phyloP scores from a whole-genome alignment of 2,113 vertebrate species.

The Gambusia holbrooki region DNA sequence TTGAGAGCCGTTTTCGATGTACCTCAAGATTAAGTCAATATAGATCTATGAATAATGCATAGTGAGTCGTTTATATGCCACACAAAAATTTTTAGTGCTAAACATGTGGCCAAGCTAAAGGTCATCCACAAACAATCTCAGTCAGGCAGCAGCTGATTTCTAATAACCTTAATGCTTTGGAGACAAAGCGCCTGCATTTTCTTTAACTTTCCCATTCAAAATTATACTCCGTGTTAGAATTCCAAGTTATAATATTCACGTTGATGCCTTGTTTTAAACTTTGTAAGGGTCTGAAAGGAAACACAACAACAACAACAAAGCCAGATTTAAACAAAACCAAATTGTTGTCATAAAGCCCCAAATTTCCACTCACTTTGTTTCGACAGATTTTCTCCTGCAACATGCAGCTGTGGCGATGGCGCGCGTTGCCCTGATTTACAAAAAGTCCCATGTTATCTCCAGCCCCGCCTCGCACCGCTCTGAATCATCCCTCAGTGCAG shows the following conservation, averaged over 20 bases:
- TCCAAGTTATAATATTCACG: background rate
- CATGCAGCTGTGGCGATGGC: background rate
- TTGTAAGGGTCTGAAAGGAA: background rate
- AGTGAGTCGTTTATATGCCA: too few relatives aligned
- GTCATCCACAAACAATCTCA: too few relatives aligned
- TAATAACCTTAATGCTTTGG: background rate
- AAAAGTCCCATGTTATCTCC: slow-evolving; percentile 38
- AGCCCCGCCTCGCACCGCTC: slow-evolving; percentile 3
- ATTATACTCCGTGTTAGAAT: background rate
- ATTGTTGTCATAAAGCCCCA: background rate
- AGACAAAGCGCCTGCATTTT: background rate
- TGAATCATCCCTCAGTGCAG: slow-evolving; percentile 30
- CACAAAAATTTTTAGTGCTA: too few relatives aligned
- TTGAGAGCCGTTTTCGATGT: too few relatives aligned
- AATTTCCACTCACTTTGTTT: background rate
- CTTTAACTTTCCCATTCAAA: background rate
- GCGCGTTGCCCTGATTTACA: slow-evolving; percentile 44
- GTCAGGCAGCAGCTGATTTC: too few relatives aligned
- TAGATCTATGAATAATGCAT: too few relatives aligned
- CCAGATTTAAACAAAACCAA: background rate
- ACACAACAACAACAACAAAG: background rate
- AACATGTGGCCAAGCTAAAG: too few relatives aligned
- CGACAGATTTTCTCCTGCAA: slow-evolving; percentile 4
- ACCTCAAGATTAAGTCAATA: too few relatives aligned
- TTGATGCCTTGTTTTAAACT: background rate